phyloP scores from a whole-genome alignment of 2,888 invertebrate species.

The Apodemia zela region DNA sequence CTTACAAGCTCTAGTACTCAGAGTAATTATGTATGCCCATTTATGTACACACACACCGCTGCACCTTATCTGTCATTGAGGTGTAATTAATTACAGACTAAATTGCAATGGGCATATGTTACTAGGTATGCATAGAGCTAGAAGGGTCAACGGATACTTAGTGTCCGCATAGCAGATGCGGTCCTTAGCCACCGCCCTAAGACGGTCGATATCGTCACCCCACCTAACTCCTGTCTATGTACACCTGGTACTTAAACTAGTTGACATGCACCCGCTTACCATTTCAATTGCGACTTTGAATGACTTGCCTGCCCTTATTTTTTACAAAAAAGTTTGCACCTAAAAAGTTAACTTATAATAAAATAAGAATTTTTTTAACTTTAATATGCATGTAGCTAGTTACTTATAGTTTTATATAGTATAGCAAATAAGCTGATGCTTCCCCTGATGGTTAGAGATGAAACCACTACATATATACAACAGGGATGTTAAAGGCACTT shows the following conservation, averaged over 20 bases:
- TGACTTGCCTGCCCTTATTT: background rate
- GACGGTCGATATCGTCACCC: constrained; percentile 77
- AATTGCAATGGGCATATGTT: constrained; percentile 55
- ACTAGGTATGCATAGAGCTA: constrained; percentile 54
- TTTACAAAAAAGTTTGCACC: background rate
- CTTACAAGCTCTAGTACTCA: constrained; percentile 8
- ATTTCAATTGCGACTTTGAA: constrained; percentile 9
- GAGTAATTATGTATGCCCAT: constrained; percentile 33
- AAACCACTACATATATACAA: too few relatives aligned
- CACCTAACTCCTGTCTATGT: constrained; percentile 69
- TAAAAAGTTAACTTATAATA: background rate
- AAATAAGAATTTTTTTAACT: too few relatives aligned
- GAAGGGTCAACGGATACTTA: constrained; percentile 77
- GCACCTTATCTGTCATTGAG: constrained; percentile 74
- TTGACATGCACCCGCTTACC: constrained; percentile 27
- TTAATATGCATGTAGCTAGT: too few relatives aligned
- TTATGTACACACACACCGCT: constrained; percentile 45
- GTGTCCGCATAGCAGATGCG: constrained; percentile 76
- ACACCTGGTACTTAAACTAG: constrained; percentile 65
- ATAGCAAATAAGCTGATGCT: too few relatives aligned
- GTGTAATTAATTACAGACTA: constrained; percentile 71
- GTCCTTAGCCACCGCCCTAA: constrained; percentile 76
- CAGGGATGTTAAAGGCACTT: too few relatives aligned
- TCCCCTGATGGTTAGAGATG: too few relatives aligned
- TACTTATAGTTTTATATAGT: too few relatives aligned